A percentile compares a stretch with the other conserved stretches of the same genome.
Conservation (phyloP, 2,797 vertebrate genomes). For the Peromyscus aztecus region DNA sequence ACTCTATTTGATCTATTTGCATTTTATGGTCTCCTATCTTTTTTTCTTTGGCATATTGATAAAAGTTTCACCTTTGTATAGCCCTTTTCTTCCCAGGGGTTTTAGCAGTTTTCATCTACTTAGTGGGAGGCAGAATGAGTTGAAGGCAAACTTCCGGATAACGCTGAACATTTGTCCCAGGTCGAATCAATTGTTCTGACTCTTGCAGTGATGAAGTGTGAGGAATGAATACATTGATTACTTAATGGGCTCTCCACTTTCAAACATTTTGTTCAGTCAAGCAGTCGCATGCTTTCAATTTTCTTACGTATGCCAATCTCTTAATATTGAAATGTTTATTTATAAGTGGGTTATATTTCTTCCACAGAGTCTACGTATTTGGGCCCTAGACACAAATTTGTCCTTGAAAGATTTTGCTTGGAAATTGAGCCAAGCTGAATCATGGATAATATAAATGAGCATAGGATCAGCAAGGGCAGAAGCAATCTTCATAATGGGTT, state of each 20-base stretch:
- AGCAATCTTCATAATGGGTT: conserved; percentile 75
- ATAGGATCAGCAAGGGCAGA: conserved; percentile 56
- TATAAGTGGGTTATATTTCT: conserved; percentile 63
- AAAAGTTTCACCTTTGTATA: not conserved
- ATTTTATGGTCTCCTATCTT: not conserved
- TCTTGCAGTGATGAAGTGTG: conserved; percentile 63
- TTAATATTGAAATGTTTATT: conserved; percentile 71
- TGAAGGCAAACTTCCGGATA: conserved; percentile 34
- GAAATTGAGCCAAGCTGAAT: conserved; percentile 71
- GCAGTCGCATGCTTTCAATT: conserved; percentile 69
- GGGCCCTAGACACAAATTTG: conserved; percentile 48
- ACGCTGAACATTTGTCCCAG: conserved; percentile 1
- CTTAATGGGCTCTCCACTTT: conserved; percentile 67
- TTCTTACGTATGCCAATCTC: conserved; percentile 45
- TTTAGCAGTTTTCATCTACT: conserved; percentile 43
- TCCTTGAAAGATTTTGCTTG: conserved; percentile 69
- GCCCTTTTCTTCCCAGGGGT: not conserved
- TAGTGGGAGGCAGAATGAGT: not conserved
- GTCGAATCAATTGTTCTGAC: conserved; percentile 66
- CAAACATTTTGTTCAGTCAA: conserved; percentile 68
- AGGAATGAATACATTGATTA: conserved; percentile 71
- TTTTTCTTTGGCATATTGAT: not conserved
- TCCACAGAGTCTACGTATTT: conserved; percentile 24
- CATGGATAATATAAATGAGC: conserved; percentile 69
- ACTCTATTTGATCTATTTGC: not conserved